phyloP scores from a whole-genome alignment of 2,888 invertebrate genomes.

The Noctuana brunneofusca region DNA sequence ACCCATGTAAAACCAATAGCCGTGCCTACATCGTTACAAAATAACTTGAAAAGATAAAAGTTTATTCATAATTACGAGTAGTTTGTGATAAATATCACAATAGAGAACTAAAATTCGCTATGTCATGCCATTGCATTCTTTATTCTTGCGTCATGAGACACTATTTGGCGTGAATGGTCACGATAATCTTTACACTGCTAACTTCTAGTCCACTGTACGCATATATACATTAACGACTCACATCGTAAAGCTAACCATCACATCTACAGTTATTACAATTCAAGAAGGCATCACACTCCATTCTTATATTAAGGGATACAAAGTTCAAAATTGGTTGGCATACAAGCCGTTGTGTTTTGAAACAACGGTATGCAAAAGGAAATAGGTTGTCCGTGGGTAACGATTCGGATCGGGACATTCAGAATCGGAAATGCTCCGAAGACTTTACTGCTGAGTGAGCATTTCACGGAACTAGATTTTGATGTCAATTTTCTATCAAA shows the following conservation, averaged over 20 bases:
- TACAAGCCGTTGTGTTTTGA: not conserved
- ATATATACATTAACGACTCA: constrained; percentile 24
- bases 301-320: not conserved
- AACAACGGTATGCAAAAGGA: constrained; percentile 22
- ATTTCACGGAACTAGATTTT: not conserved
- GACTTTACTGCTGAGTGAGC: constrained; percentile 8
- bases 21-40: too few relatives aligned
- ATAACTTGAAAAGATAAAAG: not conserved
- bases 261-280: constrained; percentile 7
- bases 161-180: constrained; percentile 4
- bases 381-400: constrained; percentile 22
- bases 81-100: too few relatives aligned
- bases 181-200: constrained; percentile 3
- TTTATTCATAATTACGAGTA: too few relatives aligned
- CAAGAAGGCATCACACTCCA: not conserved
- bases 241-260: constrained; percentile 31
- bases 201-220: constrained; percentile 13
- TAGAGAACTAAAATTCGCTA: not conserved
- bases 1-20: too few relatives aligned
- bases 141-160: not conserved
- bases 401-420: constrained; percentile 22
- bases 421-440: constrained; percentile 9
- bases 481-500: not conserved
- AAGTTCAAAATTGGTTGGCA: not conserved
- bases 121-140: not conserved